Evolutionary conservation across 2,888 invertebrate species (phyloP).

Genomic region (Rhyacophila evoluta): DNA sequence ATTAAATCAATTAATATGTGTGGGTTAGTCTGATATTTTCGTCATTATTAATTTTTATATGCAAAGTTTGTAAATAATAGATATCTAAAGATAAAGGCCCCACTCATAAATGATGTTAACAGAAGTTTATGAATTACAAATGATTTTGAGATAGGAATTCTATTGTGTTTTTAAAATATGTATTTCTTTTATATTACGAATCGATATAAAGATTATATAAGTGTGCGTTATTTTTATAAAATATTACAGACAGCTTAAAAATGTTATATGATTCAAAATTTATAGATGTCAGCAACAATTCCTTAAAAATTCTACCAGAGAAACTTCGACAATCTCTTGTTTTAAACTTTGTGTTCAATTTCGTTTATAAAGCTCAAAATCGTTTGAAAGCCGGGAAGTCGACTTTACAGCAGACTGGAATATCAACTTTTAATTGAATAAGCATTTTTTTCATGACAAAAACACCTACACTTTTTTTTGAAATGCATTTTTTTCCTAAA

Average conservation of each 20-base stretch:
- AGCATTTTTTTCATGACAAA: constrained; percentile 29
- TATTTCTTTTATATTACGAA: too few species aligned
- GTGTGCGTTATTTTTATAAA: too few species aligned
- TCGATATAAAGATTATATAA: too few species aligned
- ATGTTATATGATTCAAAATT: not conserved
- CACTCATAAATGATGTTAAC: too few species aligned
- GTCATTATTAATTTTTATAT: too few species aligned
- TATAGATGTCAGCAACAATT: not conserved
- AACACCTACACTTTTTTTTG: not conserved
- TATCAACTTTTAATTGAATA: constrained; percentile 47
- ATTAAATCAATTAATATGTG: too few species aligned
- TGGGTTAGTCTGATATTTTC: too few species aligned
- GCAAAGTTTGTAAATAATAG: too few species aligned
- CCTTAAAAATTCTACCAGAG: not conserved
- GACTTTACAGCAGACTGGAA: not conserved
- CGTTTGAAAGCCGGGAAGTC: not conserved
- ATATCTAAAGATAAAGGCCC: too few species aligned
- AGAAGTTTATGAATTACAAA: too few species aligned
- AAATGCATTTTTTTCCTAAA: not conserved
- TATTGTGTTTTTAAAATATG: too few species aligned
- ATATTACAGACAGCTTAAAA: not conserved
- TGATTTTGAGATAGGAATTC: too few species aligned
- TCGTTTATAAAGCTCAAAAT: not conserved
- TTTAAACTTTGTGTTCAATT: not conserved
- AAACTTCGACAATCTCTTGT: not conserved